Percentiles rank a stretch among this genome's conserved stretches.
These are phyloP conservation scores for Temnothorax rugatulus DNA, from an alignment of 2,888 invertebrate genomes.

Conservation along the genomic window DNA sequence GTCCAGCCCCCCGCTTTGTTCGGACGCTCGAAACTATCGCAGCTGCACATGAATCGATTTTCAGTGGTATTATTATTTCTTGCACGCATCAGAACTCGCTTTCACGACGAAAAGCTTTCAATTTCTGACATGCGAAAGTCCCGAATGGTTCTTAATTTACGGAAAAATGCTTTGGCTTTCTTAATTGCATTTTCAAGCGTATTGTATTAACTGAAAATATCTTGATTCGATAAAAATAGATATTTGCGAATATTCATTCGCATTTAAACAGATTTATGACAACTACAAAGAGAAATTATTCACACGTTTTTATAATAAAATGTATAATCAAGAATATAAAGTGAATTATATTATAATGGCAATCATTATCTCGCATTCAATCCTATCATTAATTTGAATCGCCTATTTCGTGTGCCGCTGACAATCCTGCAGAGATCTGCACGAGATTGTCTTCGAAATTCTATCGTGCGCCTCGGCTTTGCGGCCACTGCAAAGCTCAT, in stretches of 20 bases:
- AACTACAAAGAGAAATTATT: not conserved
- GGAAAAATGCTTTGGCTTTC: not conserved
- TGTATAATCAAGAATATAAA: not conserved
- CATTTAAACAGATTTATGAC: not conserved
- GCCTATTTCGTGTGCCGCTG: not conserved
- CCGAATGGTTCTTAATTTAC: conserved; percentile 51
- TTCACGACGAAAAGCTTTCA: conserved; percentile 48
- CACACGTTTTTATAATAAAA: not conserved
- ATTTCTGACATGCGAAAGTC: conserved; percentile 63
- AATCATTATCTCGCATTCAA: not conserved
- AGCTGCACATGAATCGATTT: conserved; percentile 64
- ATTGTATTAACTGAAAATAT: not conserved
- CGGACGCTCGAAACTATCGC: conserved; percentile 44
- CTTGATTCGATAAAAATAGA: not conserved
- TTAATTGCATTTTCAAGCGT: not conserved
- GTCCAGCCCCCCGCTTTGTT: conserved; percentile 42
- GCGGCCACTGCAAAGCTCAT: conserved; percentile 5
- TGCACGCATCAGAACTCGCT: conserved; percentile 65
- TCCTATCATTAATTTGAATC: conserved; percentile 8
- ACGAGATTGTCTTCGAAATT: not conserved
- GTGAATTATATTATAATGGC: not conserved
- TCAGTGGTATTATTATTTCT: conserved; percentile 68
- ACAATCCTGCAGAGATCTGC: conserved; percentile 15
- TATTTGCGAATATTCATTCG: not conserved
- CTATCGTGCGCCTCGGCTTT: conserved; percentile 9